Evolutionary conservation across 2,797 vertebrate species (phyloP).

Genomic region (Antennarius maculatus): DNA sequence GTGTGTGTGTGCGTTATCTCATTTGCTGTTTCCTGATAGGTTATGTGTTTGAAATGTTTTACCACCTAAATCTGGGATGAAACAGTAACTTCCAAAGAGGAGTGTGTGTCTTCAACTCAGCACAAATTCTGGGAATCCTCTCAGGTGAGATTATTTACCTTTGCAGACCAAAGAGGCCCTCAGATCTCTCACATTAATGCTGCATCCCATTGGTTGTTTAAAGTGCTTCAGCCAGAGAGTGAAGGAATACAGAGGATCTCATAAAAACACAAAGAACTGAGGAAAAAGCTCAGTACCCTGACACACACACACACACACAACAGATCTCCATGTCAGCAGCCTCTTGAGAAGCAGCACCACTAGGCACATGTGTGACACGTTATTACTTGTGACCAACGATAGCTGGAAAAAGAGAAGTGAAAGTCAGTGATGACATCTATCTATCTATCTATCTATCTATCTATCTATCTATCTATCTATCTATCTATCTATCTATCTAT

Average conservation of each 20-base stretch:
- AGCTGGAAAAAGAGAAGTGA: constrained; percentile 70
- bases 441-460: background rate
- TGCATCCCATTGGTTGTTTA: constrained; percentile 57
- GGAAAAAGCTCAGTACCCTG: constrained; percentile 54
- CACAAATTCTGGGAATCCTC: constrained; percentile 39
- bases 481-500: no score
- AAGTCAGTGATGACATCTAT: constrained; percentile 37
- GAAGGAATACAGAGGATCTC: constrained; percentile 69
- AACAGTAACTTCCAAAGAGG: constrained; percentile 1
- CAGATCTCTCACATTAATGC: constrained; percentile 54
- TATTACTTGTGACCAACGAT: constrained; percentile 52
- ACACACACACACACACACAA: constrained; percentile 37
- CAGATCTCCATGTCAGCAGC: constrained; percentile 57
- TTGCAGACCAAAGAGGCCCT: constrained; percentile 70
- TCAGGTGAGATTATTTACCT: constrained; percentile 72
- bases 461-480: no score
- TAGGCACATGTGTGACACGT: constrained; percentile 44
- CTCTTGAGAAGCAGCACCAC: constrained; percentile 49
- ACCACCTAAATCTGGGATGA: constrained; percentile 18
- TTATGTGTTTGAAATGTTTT: constrained; percentile 51
- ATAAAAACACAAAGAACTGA: constrained; percentile 72
- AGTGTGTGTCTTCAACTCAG: background rate
- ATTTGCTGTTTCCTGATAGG: constrained; percentile 58
- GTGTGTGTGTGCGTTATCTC: constrained; percentile 20
- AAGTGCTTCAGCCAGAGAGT: constrained; percentile 48